Evolutionary conservation across 2,888 invertebrate genomes (phyloP).

Genomic region (Leptarthrus brevirostris): DNA sequence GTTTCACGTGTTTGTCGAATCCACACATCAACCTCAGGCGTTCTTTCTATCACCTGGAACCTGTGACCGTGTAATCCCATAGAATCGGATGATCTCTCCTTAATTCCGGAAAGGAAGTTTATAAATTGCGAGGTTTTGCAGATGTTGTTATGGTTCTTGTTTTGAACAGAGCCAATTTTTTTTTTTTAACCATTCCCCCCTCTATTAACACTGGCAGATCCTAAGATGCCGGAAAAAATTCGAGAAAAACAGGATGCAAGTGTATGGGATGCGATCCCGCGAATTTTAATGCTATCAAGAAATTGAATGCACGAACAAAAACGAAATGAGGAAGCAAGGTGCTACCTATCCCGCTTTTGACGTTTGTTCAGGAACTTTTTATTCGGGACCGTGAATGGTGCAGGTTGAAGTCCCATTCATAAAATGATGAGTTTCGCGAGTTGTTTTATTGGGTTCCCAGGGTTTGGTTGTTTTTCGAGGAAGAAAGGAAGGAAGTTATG

Average conservation of each 20-base stretch:
- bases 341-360: conserved; percentile 11
- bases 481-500: conserved; percentile 50
- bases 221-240: background rate
- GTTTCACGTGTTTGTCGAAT: conserved; percentile 21
- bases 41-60: conserved; percentile 39
- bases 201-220: background rate
- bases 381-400: conserved; percentile 30
- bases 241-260: conserved; percentile 46
- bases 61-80: conserved; percentile 25
- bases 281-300: conserved; percentile 18
- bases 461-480: conserved; percentile 41
- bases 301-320: conserved; percentile 8
- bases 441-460: conserved; percentile 37
- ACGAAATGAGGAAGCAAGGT: conserved; percentile 43
- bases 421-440: background rate
- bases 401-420: conserved; percentile 44
- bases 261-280: conserved; percentile 41
- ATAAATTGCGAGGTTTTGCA: conserved; percentile 34
- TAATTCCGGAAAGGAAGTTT: conserved; percentile 46
- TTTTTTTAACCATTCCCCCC: background rate
- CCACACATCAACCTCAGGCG: background rate
- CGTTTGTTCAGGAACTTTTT: conserved; percentile 30
- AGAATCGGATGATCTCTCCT: conserved; percentile 34
- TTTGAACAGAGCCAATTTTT: conserved; percentile 1
- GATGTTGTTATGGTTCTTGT: conserved; percentile 23